Base-by-base conservation (phyloP, 92 coral and sea anemone species). In the Parazoanthus darwini region DNA sequence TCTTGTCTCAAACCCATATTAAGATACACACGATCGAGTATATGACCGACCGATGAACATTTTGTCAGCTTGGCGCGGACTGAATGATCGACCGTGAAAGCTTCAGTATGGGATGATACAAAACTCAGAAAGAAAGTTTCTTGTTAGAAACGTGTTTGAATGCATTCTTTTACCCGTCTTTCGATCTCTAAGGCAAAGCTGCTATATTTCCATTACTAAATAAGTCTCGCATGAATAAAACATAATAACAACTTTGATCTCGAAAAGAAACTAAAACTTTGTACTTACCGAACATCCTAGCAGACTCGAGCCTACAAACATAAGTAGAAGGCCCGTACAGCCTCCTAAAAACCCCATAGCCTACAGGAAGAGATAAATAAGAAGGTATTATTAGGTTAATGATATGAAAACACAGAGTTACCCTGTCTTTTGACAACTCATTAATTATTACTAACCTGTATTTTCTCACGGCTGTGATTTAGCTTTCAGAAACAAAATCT, bases 271-370 rank as follows among this genome's bases (percentile, higher is more conserved):
- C 6, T 16, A 48, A 77, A 87, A 88, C 50, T 8, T 33, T 44
- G 6, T 44, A 93, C 98, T 92, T 92, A 95, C 98, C 98, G 98
- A 86, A 71, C 90, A 91, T 90, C 89, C 96, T 90, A 95, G 96
- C 94, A 94, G 91, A 63, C 92, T 71, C 59, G 92, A 91, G 92
- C 96, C 98, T 90, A 92, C 81, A 77, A 92, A 95, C 85, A 93
- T 84, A 87, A 95, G 93, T 90, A 95, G 96, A 95, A 95, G 98
- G 98, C 96, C 89, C 89, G 90, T 91, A 74, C 90, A 87, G 98
- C 98, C 98, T 91, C 93, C 96, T 89, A 89, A 86, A 93, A 80
- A 94, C 96, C 98, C 98, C 98, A 95, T 95, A 90, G 93, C 98
- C 98, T 93, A 90, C 80, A 88, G 44, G 72, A 48, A 86, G 87